Base-by-base conservation (phyloP, 2,113 vertebrate species). In the western clawed frog (Xenopus tropicalis) region DNA sequence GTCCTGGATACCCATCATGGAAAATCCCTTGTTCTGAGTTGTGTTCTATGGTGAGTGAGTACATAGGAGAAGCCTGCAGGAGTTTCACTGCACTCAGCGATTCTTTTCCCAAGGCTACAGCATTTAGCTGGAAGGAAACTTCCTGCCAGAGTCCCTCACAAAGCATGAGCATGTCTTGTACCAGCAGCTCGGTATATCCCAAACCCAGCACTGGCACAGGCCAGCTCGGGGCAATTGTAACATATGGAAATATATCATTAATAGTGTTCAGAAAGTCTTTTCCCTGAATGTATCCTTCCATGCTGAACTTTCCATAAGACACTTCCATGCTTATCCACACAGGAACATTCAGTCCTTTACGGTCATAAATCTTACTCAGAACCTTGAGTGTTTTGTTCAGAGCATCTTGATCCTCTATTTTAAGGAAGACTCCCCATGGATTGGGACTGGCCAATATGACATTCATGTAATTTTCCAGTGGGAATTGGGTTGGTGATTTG, bases 251-350 rank as follows among this genome's bases (percentile, higher is more conserved):
- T 8, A 90, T 65, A 19, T 67, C 66, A 3, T 88, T 72, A 23
- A 92, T 82, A 5, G 82, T 80, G 2, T 75, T 78, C 1, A 91
- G 74, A 77, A 91, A 82, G 42, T 88, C 87, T 43, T 70, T 52
- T 43, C 86, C 88, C 0, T 62, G 37, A 43, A 88, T 16, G 8
- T 86, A 80, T 20, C 87, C 92, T 1, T 82, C 64, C 25, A 78
- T 79, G 2, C 10, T 43, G 62, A 89, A 85, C 20, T 68, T 75
- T 51, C 81, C 79, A 0, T 86, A 73, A 46, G 85, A 82, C 61
- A 86, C 16, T 0, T 86, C 88, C 88, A 91, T 82, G 73, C 84
- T 87, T 1, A 94, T 63, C 93, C 92, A 94, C 22, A 90, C 81
- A 0, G 93, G 93, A 51, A 81, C 71, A 67, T 81, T 73, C n/a